These are phyloP conservation scores for Gopherus flavomarginatus DNA, from an alignment of 2,113 vertebrate species.

Conservation along the genomic window DNA sequence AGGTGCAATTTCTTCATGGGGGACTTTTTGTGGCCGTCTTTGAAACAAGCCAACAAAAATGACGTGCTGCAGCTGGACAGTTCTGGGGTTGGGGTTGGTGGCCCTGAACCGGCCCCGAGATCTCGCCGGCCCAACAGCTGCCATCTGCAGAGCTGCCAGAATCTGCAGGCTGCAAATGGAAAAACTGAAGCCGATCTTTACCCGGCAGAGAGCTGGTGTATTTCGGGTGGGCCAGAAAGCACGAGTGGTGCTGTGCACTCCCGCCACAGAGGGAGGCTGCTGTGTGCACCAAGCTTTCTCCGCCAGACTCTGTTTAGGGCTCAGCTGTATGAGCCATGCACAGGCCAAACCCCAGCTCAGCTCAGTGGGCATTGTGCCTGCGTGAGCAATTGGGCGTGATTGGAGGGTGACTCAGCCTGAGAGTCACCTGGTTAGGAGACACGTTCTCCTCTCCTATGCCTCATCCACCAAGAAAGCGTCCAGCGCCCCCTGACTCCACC, in stretches of 20 bases:
- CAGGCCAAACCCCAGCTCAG: neutral
- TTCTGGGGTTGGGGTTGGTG: neutral
- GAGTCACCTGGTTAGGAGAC: neutral
- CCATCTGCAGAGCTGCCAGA: neutral
- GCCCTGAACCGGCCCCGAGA: neutral
- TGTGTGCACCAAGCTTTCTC: neutral
- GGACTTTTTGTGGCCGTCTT: neutral
- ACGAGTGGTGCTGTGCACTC: neutral
- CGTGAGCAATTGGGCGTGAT: neutral
- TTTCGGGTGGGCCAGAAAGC: neutral
- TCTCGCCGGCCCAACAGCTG: neutral
- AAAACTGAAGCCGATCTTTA: neutral
- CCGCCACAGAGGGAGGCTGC: neutral
- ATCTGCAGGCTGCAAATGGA: neutral
- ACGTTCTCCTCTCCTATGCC: neutral
- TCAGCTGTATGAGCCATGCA: neutral
- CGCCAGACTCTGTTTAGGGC: neutral
- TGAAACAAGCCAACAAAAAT: neutral
- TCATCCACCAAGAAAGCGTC: neutral
- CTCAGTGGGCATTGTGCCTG: neutral
- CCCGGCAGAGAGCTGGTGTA: neutral
- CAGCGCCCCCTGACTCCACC: slow-evolving; percentile 2
- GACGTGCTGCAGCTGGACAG: neutral
- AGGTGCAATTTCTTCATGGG: slow-evolving; percentile 52
- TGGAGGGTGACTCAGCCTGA: neutral